Evolutionary conservation across 2,797 vertebrate species (phyloP).

Genomic region (Acanthurus tractus): DNA sequence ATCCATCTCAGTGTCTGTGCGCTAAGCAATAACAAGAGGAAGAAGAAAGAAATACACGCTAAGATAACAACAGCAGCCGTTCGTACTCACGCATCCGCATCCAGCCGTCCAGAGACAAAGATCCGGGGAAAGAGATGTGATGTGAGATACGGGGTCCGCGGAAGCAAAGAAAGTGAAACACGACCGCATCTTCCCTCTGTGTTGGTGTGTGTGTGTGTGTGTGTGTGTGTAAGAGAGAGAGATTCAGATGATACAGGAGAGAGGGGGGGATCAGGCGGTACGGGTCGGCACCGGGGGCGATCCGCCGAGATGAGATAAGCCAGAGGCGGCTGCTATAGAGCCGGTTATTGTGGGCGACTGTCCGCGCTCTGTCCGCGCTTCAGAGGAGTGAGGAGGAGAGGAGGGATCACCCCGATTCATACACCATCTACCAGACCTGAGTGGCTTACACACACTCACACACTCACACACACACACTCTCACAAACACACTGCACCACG

Average conservation of each 20-base stretch:
- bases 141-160: conserved; percentile 37
- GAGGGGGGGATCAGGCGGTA: conserved; percentile 10
- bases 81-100: conserved; percentile 75
- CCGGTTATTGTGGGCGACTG: conserved; percentile 50
- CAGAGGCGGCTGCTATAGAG: conserved; percentile 45
- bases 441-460: conserved; percentile 29
- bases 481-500: conserved; percentile 56
- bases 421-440: conserved; percentile 34
- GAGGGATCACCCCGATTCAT: conserved; percentile 55
- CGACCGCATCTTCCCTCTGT: conserved; percentile 21
- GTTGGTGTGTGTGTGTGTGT: background rate
- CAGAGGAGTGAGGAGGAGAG: conserved; percentile 43
- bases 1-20: conserved; percentile 18
- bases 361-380: conserved; percentile 48
- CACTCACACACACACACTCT: conserved; percentile 14
- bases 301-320: conserved; percentile 59
- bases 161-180: conserved; percentile 64
- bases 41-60: conserved; percentile 34
- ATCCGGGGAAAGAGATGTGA: conserved; percentile 48
- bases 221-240: conserved; percentile 6
- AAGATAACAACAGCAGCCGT: conserved; percentile 45
- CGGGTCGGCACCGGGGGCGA: conserved; percentile 50
- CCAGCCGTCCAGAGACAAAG: conserved; percentile 63
- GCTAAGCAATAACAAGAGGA: conserved; percentile 21
- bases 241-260: conserved; percentile 29